Conservation (phyloP, 2,888 invertebrate genomes). For the Nemotelus pantherinus region DNA sequence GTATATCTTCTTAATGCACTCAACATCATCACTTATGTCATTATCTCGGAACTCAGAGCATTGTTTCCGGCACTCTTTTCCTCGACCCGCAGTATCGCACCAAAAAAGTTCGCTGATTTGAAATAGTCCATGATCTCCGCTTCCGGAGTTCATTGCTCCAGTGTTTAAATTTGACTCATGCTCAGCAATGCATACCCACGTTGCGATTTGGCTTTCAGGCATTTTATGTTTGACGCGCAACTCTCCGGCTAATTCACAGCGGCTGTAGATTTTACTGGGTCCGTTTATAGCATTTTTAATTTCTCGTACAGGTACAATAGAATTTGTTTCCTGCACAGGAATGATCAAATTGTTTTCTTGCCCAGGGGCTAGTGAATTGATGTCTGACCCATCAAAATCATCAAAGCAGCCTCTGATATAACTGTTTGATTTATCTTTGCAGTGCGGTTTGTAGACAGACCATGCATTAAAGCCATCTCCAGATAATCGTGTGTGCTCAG, state of each 20-base stretch:
- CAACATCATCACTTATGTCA: slow-evolving; percentile 76
- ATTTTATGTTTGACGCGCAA: slow-evolving; percentile 69
- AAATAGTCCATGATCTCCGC: slow-evolving; percentile 76
- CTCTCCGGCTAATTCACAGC: slow-evolving; percentile 78
- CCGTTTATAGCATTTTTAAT: neutral
- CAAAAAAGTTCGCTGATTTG: slow-evolving; percentile 78
- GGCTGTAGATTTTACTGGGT: slow-evolving; percentile 68
- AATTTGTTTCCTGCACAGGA: neutral
- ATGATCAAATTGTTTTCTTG: neutral
- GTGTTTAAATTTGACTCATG: slow-evolving; percentile 78
- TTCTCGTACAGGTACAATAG: neutral
- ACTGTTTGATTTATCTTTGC: slow-evolving; percentile 51
- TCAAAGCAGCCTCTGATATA: slow-evolving; percentile 54
- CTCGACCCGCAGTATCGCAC: slow-evolving; percentile 68
- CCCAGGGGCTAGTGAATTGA: neutral
- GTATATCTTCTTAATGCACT: slow-evolving; percentile 72
- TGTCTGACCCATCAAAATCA: slow-evolving; percentile 51
- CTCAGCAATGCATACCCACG: slow-evolving; percentile 79
- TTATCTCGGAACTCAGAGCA: slow-evolving; percentile 73
- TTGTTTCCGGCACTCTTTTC: slow-evolving; percentile 70
- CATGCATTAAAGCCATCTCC: slow-evolving; percentile 74
- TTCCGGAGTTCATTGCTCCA: slow-evolving; percentile 66
- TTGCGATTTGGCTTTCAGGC: slow-evolving; percentile 67
- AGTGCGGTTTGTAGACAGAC: slow-evolving; percentile 59
- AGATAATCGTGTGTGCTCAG: slow-evolving; percentile 72